phyloP scores from a whole-genome alignment of 2,113 vertebrate genomes.

The Arenaria interpres region DNA sequence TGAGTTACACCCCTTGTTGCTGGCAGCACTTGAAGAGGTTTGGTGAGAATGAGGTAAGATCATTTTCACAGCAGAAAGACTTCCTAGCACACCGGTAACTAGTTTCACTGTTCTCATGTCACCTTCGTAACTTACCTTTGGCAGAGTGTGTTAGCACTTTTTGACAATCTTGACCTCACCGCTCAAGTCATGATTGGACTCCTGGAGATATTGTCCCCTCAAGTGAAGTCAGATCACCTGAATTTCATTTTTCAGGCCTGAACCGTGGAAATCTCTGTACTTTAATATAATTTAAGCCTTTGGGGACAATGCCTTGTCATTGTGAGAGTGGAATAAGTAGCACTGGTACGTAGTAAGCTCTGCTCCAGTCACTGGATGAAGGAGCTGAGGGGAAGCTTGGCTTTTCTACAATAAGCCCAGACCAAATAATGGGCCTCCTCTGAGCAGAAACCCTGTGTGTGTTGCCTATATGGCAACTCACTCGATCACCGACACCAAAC shows the following conservation, averaged over 20 bases:
- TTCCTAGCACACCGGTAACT: not conserved
- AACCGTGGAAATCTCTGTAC: not conserved
- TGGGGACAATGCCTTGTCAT: not conserved
- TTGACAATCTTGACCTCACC: accelerated
- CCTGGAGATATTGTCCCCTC: not conserved
- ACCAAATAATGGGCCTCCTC: not conserved
- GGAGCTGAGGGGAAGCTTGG: not conserved
- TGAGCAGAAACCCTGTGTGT: not conserved
- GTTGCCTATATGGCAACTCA: not conserved
- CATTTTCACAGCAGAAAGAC: not conserved
- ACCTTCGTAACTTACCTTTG: not conserved
- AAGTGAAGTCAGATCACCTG: not conserved
- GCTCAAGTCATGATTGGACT: not conserved
- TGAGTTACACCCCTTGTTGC: not conserved
- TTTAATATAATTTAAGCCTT: not conserved
- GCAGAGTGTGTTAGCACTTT: not conserved
- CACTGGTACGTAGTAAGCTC: not conserved
- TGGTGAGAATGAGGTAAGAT: not conserved
- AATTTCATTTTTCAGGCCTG: not conserved
- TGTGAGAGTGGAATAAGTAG: not conserved
- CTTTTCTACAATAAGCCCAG: not conserved
- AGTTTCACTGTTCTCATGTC: not conserved
- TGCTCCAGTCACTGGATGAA: not conserved
- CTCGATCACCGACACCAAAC: accelerated
- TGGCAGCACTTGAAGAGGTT: not conserved